Evolutionary conservation across 2,797 vertebrate species (phyloP), one percentile per base, ranked within the genome.

Genomic region (Amphiprion clarkii): DNA sequence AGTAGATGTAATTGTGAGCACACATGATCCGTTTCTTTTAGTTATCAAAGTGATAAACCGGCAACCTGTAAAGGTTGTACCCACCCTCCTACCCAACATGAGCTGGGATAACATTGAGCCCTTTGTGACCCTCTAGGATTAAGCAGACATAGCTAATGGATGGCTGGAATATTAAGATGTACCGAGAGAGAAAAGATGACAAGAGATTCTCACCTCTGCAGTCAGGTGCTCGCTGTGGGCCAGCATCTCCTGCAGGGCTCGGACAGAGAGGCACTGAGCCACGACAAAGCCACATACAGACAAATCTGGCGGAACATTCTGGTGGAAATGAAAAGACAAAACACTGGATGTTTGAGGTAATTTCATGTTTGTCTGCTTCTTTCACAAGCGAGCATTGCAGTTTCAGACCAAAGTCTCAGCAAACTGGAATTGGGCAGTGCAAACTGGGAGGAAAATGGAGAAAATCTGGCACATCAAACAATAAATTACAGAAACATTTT

Each of bases 241-340:
- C 68, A 95, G 79, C 91, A 91, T 95, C 82, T 95, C 93, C 81
- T 95, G 93, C 71, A 95, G 91, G 17, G 95, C 95, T 76, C 94
- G 82, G n/a, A 95, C 93, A 31, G 95, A 95, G 48, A 95, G 87
- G 86, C 95, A 95, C 80, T 92, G 90, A 57, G 90, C 91, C 77
- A 95, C 81, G 69, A 95, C 75, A 21, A 95, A 95, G 72, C 91
- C 90, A 76, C 94, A 95, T 1, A 94, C 76, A 11, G 92, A 94
- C 77, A 95, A 76, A 63, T 95, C 94, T 72, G 94, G 93, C 9
- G 94, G 94, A 82, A 95, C 93, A 90, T 95, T 95, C 95, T 95
- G 83, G 23, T 19, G 51, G 52, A 65, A 82, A 81, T 10, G 52
- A 71, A 66, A 46, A 60, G 16, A 76, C 11, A 70, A 13, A 2